Evolutionary conservation across 2,888 invertebrate species (phyloP), one percentile per base, ranked within the genome.

Genomic region (Antheraea assamensis): DNA sequence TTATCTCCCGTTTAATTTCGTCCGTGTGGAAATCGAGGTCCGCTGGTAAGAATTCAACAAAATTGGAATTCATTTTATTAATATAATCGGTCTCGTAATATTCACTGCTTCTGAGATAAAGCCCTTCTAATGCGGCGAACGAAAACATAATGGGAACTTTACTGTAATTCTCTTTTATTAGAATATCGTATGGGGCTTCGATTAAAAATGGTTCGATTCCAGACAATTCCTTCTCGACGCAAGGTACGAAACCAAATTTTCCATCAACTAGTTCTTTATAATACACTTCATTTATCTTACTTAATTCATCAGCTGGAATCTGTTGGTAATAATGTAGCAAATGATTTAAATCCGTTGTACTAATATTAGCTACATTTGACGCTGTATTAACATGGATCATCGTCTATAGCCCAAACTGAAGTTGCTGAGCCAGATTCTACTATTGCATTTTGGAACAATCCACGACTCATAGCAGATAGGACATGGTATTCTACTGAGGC

Each of bases 171-270:
- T 77, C 78, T 31, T 76, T 75, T 24, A 71, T 79, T 7, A 86
- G 71, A 27, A 81, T 76, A 5, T 81, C 73, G 4, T 74, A 58
- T 5, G 86, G 84, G 5, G 79, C 47, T 52, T 78, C 75, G 15
- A 76, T 77, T 17, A 86, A 74, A 52, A 86, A 79, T 0, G 82
- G 73, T n/a, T 79, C 74, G 4, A 71, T 73, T 1, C 76, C 75
- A 13, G 71, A 72, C 7, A 80, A 8, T 35, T 76, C 76, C 31
- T 73, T 81, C 58, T 88, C 86, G 2, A 86, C 71, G 71, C 88
- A 87, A 2, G 87, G 87, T 0, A 79, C 84, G 24, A 87, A 87
- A 0, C 86, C 88, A 72, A 83, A 81, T 1, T 80, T 82, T 0
- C 85, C 85, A 72, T 85, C 84, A 17, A 78, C 82, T 5, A 83